phyloP scores from a whole-genome alignment of 2,888 invertebrate genomes.

The Ceriagrion tenellum region DNA sequence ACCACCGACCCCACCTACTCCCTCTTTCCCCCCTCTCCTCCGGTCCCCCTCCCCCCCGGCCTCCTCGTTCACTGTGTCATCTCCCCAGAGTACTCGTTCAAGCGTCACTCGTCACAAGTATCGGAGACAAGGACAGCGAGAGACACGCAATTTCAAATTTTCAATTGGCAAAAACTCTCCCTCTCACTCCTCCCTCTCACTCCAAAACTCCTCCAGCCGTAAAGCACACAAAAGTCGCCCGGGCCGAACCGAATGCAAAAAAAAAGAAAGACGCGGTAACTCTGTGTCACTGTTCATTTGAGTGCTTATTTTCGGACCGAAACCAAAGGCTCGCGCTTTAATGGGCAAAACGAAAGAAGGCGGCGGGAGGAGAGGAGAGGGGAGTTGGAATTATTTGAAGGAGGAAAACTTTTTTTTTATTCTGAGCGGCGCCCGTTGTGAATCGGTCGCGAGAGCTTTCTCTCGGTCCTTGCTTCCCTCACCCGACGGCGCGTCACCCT shows the following conservation, averaged over 20 bases:
- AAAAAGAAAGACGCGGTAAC: background rate
- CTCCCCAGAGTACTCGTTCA: slow-evolving; percentile 17
- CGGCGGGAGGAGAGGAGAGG: too few species aligned
- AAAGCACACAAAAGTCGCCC: background rate
- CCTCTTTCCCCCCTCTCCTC: background rate
- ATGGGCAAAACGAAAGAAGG: background rate
- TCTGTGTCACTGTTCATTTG: background rate
- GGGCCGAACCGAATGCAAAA: background rate
- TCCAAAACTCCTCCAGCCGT: background rate
- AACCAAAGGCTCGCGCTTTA: background rate
- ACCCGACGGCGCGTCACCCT: slow-evolving; percentile 35
- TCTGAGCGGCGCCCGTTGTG: background rate
- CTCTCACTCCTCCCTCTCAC: background rate
- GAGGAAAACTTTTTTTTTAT: background rate
- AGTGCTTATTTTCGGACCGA: slow-evolving; percentile 31
- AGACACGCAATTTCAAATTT: slow-evolving; percentile 11
- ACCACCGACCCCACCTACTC: background rate
- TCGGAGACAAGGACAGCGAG: slow-evolving; percentile 23
- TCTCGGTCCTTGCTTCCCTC: background rate
- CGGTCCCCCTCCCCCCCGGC: background rate
- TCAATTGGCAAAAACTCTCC: slow-evolving; percentile 5
- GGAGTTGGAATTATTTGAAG: background rate
- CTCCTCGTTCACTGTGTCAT: background rate
- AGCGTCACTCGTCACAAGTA: slow-evolving; percentile 58
- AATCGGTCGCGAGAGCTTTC: background rate